Evolutionary conservation across 2,888 invertebrate genomes (phyloP).

Genomic region (Druceiella hillmani): DNA sequence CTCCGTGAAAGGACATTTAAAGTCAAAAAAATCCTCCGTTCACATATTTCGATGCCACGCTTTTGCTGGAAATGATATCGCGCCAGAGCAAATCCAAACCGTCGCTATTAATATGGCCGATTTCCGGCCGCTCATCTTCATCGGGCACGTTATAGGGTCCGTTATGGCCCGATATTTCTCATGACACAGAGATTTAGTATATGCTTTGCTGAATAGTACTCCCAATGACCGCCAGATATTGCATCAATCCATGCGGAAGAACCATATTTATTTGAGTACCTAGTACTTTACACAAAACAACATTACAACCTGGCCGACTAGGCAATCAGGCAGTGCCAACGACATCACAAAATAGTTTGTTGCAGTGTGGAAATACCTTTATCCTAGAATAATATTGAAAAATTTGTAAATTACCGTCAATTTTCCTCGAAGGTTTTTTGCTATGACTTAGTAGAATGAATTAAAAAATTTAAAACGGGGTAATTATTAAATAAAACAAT

Average conservation of each 20-base stretch:
- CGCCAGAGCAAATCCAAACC: constrained; percentile 85
- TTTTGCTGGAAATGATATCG: constrained; percentile 89
- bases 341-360: constrained; percentile 91
- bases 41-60: constrained; percentile 75
- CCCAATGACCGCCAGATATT: constrained; percentile 88
- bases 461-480: too few species aligned
- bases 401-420: too few species aligned
- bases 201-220: constrained; percentile 86
- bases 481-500: too few species aligned
- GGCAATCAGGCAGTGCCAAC: constrained; percentile 81
- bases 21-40: constrained; percentile 59
- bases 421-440: too few species aligned
- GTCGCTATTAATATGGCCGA: constrained; percentile 71
- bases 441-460: too few species aligned
- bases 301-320: constrained; percentile 88
- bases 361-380: constrained; percentile 80
- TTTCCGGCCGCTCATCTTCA: constrained; percentile 77
- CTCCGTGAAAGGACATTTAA: constrained; percentile 83
- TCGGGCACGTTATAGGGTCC: constrained; percentile 88
- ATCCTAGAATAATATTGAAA: too few species aligned
- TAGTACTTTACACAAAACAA: constrained; percentile 81
- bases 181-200: constrained; percentile 89
- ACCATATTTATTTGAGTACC: constrained; percentile 72
- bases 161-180: constrained; percentile 94
- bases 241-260: constrained; percentile 83